These are phyloP conservation scores for Eumacrocentrus americanus DNA, from an alignment of 2,888 invertebrate genomes.

Conservation along the genomic window DNA sequence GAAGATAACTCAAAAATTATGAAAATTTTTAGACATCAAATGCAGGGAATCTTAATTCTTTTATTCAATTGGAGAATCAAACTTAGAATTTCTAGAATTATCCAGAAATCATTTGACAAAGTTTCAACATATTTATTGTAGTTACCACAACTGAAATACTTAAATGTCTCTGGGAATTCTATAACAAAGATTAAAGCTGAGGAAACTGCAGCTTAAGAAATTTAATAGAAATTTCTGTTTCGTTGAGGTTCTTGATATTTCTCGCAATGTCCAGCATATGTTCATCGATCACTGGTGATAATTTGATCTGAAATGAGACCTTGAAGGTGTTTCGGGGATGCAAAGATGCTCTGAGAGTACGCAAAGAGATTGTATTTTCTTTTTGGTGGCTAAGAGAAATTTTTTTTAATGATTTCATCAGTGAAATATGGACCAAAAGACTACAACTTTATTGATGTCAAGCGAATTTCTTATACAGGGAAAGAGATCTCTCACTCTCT, in stretches of 20 bases:
- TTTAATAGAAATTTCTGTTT: too few species aligned
- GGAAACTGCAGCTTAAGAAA: constrained; percentile 67
- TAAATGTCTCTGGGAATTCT: constrained; percentile 71
- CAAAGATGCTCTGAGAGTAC: constrained; percentile 37
- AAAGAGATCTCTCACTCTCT: neutral
- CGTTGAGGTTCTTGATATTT: constrained; percentile 66
- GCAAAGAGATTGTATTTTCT: constrained; percentile 41
- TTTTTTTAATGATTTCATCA: too few species aligned
- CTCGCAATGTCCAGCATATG: constrained; percentile 43
- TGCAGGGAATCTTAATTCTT: too few species aligned
- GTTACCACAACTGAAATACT: constrained; percentile 65
- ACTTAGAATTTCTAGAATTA: constrained; percentile 68
- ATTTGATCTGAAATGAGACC: constrained; percentile 40
- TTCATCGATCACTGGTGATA: neutral
- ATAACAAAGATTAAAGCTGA: constrained; percentile 62
- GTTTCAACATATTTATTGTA: constrained; percentile 69
- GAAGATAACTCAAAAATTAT: too few species aligned
- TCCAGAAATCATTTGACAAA: constrained; percentile 67
- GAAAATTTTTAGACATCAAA: too few species aligned
- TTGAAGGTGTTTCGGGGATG: constrained; percentile 41
- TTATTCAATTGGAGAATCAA: constrained; percentile 61
- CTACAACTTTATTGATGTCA: too few species aligned
- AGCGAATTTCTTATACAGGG: neutral
- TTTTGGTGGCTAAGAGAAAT: too few species aligned
- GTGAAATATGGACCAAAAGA: too few species aligned